These are phyloP conservation scores for Drosophila ogumai DNA, from an alignment of 1,140 invertebrate species.

Conservation along the genomic window DNA sequence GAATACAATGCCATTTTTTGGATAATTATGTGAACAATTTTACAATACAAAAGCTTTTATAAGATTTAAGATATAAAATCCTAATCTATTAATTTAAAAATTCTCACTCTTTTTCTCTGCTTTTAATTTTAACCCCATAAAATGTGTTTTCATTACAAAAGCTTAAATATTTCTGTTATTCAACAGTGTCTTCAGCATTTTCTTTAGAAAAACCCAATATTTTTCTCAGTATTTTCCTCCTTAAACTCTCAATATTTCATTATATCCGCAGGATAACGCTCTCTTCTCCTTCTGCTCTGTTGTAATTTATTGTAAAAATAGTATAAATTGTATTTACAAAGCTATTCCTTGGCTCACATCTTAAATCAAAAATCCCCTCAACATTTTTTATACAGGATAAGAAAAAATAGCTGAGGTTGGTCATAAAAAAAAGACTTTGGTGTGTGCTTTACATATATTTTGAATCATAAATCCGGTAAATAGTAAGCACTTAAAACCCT, in stretches of 20 bases:
- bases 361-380: not conserved
- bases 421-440: not conserved
- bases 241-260: constrained; percentile 62
- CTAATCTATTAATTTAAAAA: no score
- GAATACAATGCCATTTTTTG: no score
- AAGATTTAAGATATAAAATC: no score
- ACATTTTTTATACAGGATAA: not conserved
- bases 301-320: constrained; percentile 74
- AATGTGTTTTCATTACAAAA: no score
- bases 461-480: constrained; percentile 31
- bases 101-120: no score
- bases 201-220: no score
- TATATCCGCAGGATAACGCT: constrained; percentile 39
- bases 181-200: no score
- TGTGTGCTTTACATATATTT: not conserved
- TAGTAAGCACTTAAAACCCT: constrained; percentile 18
- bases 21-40: no score
- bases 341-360: not conserved
- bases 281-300: not conserved
- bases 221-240: not conserved
- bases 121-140: no score
- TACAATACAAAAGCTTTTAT: not conserved
- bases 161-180: no score
- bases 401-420: not conserved
- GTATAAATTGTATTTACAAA: constrained; percentile 61